Evolutionary conservation across 2,888 invertebrate genomes (phyloP).

Genomic region (Tinea pellionella): DNA sequence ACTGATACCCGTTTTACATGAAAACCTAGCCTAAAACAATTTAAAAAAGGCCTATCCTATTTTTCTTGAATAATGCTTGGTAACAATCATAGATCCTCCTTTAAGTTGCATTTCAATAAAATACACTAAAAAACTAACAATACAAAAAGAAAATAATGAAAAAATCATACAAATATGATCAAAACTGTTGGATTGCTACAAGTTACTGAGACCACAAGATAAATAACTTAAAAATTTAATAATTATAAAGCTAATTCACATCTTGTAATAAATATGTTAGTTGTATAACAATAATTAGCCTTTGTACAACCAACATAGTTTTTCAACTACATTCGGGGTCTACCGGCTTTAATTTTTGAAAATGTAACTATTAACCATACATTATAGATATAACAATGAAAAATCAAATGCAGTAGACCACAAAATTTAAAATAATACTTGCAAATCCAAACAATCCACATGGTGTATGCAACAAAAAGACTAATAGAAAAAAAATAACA

Average conservation of each 20-base stretch:
- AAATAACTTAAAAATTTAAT: conserved; percentile 60
- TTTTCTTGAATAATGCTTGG: conserved; percentile 68
- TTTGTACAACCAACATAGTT: not conserved
- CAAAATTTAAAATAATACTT: not conserved
- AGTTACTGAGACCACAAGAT: conserved; percentile 23
- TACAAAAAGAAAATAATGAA: conserved; percentile 36
- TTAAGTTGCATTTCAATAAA: conserved; percentile 53
- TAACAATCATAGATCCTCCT: conserved; percentile 64
- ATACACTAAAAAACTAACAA: conserved; percentile 44
- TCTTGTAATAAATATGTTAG: not conserved
- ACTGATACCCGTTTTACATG: too few species aligned
- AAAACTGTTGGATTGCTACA: not conserved
- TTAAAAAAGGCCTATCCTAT: conserved; percentile 63
- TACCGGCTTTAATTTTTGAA: not conserved
- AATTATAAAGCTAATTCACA: conserved; percentile 52
- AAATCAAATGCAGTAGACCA: not conserved
- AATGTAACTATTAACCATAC: not conserved
- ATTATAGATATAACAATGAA: too few species aligned
- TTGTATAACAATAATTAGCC: not conserved
- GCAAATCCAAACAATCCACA: conserved; percentile 5
- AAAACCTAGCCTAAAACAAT: conserved; percentile 45
- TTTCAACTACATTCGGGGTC: not conserved
- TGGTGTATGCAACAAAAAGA: not conserved
- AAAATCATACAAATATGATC: not conserved
- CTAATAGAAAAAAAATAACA: conserved; percentile 7